Evolutionary conservation across 2,113 vertebrate species (phyloP).

Genomic region (Chamaetylas fuelleborni): DNA sequence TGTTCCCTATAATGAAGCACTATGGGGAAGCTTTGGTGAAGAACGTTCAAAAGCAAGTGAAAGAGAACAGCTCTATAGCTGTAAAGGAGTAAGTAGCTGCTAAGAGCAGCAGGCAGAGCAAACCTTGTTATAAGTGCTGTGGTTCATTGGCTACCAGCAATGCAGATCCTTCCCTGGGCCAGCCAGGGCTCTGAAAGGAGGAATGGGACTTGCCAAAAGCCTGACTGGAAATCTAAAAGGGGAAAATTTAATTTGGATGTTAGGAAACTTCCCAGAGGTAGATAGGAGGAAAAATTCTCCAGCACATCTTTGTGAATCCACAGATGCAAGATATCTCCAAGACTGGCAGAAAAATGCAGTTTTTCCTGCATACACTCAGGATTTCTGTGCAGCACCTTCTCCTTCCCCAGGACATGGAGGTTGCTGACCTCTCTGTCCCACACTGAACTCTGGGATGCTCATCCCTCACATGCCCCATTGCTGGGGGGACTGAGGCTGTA

Average conservation of each 20-base stretch:
- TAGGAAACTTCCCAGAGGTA: not conserved
- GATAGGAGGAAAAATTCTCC: not conserved
- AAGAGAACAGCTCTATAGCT: conserved; percentile 23
- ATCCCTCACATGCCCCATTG: not conserved
- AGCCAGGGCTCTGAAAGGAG: not conserved
- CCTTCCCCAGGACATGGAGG: rapidly evolving
- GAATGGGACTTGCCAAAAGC: not conserved
- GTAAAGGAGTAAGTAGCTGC: conserved; percentile 79
- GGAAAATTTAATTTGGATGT: not conserved
- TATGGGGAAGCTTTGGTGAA: conserved; percentile 72
- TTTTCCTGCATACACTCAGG: not conserved
- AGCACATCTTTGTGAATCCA: not conserved
- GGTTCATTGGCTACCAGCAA: not conserved
- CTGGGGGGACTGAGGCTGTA: not conserved
- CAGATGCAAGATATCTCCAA: not conserved
- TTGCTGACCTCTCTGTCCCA: not conserved
- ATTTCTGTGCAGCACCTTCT: not conserved
- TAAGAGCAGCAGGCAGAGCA: not conserved
- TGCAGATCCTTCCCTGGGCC: not conserved
- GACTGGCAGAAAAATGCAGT: not conserved
- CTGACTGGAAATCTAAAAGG: not conserved
- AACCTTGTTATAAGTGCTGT: not conserved
- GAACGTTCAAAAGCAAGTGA: conserved; percentile 56
- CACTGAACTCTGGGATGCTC: not conserved
- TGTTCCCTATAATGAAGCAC: conserved; percentile 80